A percentile compares a stretch with the other conserved stretches of the same genome.
Conservation (phyloP, 2,113 vertebrate species). For the Tenebrosternarchus preto region DNA sequence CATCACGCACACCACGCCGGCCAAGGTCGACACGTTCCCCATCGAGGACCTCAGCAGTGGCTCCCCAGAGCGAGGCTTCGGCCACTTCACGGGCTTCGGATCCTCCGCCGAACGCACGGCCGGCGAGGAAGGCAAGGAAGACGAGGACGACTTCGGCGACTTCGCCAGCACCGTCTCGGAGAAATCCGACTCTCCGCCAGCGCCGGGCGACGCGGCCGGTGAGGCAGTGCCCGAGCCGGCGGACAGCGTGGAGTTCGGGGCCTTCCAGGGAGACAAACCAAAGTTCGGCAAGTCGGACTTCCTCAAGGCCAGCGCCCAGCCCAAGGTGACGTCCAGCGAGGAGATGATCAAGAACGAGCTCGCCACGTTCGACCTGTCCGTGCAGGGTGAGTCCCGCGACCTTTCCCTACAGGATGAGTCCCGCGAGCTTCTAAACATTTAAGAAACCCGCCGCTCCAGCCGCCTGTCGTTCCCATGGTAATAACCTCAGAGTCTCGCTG, state of each 20-base stretch:
- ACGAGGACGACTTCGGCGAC: constrained; percentile 78
- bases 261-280: constrained; percentile 93
- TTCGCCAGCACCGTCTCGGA: constrained; percentile 77
- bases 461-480: no score
- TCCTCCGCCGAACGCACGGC: constrained; percentile 33
- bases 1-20: constrained; percentile 77
- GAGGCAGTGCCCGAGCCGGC: constrained; percentile 69
- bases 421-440: no score
- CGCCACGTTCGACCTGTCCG: constrained; percentile 94
- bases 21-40: constrained; percentile 79
- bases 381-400: constrained; percentile 96
- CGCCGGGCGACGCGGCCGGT: constrained; percentile 31
- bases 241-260: constrained; percentile 82
- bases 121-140: constrained; percentile 51
- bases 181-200: constrained; percentile 65
- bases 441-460: no score
- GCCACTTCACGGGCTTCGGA: constrained; percentile 78
- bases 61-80: constrained; percentile 68
- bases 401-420: no score
- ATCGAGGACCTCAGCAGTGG: constrained; percentile 68
- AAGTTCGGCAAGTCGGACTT: constrained; percentile 99
- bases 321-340: constrained; percentile 96
- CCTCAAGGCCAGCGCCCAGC: constrained; percentile 88
- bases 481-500: no score
- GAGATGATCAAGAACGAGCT: constrained; percentile 98